Percentiles rank a stretch among this genome's conserved stretches.
Evolutionary conservation across 1,140 invertebrate genomes (phyloP).

Genomic region (Nephila pilipes): DNA sequence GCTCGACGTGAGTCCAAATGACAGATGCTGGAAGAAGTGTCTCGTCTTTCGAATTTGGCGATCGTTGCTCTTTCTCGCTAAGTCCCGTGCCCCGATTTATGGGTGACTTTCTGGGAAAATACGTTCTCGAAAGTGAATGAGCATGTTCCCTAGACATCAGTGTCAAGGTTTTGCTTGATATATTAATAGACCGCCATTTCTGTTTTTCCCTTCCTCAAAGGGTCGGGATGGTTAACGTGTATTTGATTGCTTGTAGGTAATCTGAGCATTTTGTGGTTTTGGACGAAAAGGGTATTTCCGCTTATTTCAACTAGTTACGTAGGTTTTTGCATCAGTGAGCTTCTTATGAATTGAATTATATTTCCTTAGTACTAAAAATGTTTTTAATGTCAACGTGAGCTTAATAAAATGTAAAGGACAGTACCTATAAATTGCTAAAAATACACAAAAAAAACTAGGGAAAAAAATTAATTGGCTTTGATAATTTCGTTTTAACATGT

Average conservation of each 20-base stretch:
- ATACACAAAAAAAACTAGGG: too few relatives aligned
- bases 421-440: too few relatives aligned
- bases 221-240: neutral
- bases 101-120: neutral
- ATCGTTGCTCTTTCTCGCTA: neutral
- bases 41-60: neutral
- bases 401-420: too few relatives aligned
- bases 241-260: neutral
- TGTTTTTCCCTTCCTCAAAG: neutral
- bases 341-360: too few relatives aligned
- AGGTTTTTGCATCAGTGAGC: too few relatives aligned
- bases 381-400: too few relatives aligned
- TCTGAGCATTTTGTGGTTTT: neutral
- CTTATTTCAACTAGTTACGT: neutral
- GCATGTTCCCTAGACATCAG: neutral
- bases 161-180: constrained; percentile 16
- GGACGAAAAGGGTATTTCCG: neutral
- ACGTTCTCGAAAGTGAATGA: neutral
- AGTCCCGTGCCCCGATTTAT: neutral
- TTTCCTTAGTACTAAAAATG: too few relatives aligned
- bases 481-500: too few relatives aligned
- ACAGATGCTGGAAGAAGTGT: neutral
- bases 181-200: neutral
- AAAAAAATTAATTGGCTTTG: too few relatives aligned
- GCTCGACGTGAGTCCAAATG: neutral